Conservation (phyloP, 2,113 vertebrate species). For the Mugil cephalus region DNA sequence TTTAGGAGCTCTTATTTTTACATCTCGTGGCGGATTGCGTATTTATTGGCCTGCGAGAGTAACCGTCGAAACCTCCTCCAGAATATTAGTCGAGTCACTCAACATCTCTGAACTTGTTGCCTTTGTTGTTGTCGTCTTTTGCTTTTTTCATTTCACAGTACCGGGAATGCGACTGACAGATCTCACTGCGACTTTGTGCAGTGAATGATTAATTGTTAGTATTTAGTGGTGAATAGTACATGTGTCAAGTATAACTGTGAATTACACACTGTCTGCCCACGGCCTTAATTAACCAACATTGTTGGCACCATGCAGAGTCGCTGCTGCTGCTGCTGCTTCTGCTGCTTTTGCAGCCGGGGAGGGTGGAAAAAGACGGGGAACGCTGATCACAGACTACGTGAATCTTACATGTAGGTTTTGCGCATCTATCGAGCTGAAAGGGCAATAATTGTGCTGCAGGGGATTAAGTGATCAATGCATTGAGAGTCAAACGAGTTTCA, state of each 20-base stretch:
- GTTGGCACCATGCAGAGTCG: conserved; percentile 67
- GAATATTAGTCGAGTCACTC: conserved; percentile 46
- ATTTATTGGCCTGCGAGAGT: conserved; percentile 14
- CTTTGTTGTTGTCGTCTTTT: conserved; percentile 11
- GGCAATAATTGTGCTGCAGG: conserved; percentile 13
- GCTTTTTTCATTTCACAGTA: conserved; percentile 18
- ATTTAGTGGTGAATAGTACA: conserved; percentile 74
- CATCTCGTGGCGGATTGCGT: background rate
- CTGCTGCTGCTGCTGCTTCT: conserved; percentile 42
- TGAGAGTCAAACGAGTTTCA: too few relatives aligned
- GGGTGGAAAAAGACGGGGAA: conserved; percentile 39
- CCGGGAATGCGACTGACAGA: conserved; percentile 51
- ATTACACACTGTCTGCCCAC: conserved; percentile 81
- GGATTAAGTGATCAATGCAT: background rate
- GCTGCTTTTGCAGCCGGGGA: conserved; percentile 53
- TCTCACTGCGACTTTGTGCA: conserved; percentile 62
- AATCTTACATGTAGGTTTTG: conserved; percentile 22
- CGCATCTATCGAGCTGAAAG: background rate
- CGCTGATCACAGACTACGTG: conserved; percentile 12
- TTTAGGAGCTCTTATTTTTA: conserved; percentile 6
- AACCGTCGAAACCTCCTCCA: conserved; percentile 16
- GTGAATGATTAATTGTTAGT: conserved; percentile 84
- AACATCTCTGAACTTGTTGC: conserved; percentile 49
- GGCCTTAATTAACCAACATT: conserved; percentile 82
- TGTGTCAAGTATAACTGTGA: conserved; percentile 82